These are phyloP conservation scores for Heliconius ethilla DNA, from an alignment of 2,888 invertebrate genomes.

Conservation along the genomic window DNA sequence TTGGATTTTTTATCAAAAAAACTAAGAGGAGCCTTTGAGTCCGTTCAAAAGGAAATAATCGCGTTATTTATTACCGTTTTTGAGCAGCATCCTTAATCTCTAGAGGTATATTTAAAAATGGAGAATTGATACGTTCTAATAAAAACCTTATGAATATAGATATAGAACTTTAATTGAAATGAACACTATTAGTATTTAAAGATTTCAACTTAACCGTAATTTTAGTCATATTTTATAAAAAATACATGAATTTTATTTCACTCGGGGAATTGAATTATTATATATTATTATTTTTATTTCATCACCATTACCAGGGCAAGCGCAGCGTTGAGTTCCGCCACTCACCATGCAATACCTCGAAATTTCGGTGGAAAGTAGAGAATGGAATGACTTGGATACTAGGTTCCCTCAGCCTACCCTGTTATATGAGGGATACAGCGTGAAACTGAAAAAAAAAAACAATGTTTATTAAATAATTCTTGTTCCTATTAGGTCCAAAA, in stretches of 20 bases:
- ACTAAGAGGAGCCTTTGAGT: constrained; percentile 60
- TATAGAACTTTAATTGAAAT: background rate
- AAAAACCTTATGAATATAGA: constrained; percentile 13
- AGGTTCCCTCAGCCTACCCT: too few relatives aligned
- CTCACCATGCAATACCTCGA: too few relatives aligned
- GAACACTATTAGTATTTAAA: background rate
- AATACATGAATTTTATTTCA: background rate
- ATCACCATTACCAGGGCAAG: too few relatives aligned
- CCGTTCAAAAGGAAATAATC: constrained; percentile 77
- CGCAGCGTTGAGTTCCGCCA: too few relatives aligned
- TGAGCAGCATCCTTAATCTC: constrained; percentile 75
- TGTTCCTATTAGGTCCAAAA: constrained; percentile 49
- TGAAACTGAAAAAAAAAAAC: too few relatives aligned
- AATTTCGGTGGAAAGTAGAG: too few relatives aligned
- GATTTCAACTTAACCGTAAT: constrained; percentile 4
- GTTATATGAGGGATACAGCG: too few relatives aligned
- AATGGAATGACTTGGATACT: too few relatives aligned
- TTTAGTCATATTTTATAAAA: constrained; percentile 17
- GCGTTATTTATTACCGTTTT: constrained; percentile 76
- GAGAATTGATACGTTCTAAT: constrained; percentile 23
- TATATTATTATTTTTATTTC: too few relatives aligned
- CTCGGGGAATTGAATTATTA: too few relatives aligned
- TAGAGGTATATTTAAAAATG: constrained; percentile 61
- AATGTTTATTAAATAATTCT: background rate
- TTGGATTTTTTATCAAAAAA: constrained; percentile 67